Evolutionary conservation across 2,113 vertebrate genomes (phyloP).

Genomic region (Nanorana parkeri): DNA sequence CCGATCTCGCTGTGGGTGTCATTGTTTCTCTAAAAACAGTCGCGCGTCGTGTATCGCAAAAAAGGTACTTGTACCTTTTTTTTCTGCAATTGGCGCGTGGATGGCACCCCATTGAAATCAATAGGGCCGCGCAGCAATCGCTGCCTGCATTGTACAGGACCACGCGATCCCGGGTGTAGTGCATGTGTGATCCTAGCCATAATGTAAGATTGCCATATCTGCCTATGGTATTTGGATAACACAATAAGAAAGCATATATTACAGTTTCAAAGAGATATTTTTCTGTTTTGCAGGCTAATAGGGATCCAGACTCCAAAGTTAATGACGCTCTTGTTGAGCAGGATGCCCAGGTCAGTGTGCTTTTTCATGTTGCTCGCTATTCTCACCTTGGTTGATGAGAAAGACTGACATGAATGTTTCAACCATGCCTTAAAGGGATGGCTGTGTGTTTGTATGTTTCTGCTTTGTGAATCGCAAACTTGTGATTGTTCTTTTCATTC

Average conservation of each 20-base stretch:
- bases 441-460: neutral
- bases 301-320: constrained; percentile 77
- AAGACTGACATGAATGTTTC: neutral
- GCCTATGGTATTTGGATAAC: neutral
- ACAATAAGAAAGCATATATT: neutral
- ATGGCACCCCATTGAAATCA: too few relatives aligned
- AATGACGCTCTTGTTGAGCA: constrained; percentile 82
- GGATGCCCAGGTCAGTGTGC: constrained; percentile 87
- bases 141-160: too few relatives aligned
- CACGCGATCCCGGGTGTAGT: too few relatives aligned
- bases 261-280: neutral
- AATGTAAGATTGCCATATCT: too few relatives aligned
- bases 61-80: too few relatives aligned
- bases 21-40: too few relatives aligned
- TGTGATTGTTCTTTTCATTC: neutral
- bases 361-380: neutral
- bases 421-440: neutral
- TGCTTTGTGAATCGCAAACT: neutral
- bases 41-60: too few relatives aligned
- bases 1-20: too few relatives aligned
- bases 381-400: neutral
- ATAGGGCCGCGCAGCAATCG: too few relatives aligned
- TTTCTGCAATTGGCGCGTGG: too few relatives aligned
- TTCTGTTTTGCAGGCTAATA: constrained; percentile 74
- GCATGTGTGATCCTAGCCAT: too few relatives aligned